phyloP scores from a whole-genome alignment of 2,113 vertebrate species.

The Scartelaos histophorus region DNA sequence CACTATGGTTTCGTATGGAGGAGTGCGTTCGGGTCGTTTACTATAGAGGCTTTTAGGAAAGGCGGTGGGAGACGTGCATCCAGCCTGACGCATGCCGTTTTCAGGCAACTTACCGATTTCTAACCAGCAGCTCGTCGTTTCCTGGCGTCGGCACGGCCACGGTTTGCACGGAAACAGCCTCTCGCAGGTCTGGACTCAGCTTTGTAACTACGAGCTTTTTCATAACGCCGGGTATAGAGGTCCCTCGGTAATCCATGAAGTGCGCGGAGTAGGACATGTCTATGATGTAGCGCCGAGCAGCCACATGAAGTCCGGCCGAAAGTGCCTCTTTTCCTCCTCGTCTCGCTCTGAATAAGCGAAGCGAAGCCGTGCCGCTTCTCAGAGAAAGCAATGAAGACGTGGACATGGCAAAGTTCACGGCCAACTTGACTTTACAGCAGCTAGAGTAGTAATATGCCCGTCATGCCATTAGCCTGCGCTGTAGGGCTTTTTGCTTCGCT shows the following conservation, averaged over 20 bases:
- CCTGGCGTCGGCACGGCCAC: constrained; percentile 86
- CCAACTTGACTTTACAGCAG: constrained; percentile 42
- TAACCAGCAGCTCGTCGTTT: constrained; percentile 88
- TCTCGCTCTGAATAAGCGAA: constrained; percentile 25
- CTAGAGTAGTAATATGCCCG: constrained; percentile 17
- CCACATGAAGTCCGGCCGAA: constrained; percentile 46
- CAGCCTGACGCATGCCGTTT: background rate
- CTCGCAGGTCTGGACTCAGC: constrained; percentile 86
- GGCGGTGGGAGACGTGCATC: background rate
- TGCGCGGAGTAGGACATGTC: constrained; percentile 90
- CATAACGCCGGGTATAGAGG: constrained; percentile 86
- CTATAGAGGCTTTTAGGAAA: background rate
- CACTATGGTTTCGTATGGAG: background rate
- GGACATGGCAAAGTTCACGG: constrained; percentile 73
- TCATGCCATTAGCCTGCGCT: constrained; percentile 53
- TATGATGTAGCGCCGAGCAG: constrained; percentile 79
- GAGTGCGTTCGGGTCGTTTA: constrained; percentile 23
- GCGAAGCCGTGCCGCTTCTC: constrained; percentile 30
- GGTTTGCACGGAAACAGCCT: constrained; percentile 81
- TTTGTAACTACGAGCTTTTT: constrained; percentile 87
- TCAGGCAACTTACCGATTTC: constrained; percentile 87
- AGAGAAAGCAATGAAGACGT: constrained; percentile 53
- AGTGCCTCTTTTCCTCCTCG: constrained; percentile 52
- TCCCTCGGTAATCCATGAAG: constrained; percentile 92
- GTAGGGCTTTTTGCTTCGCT: constrained; percentile 20